These are phyloP conservation scores for Nibea albiflora DNA, from an alignment of 2,113 vertebrate species.

Conservation along the genomic window DNA sequence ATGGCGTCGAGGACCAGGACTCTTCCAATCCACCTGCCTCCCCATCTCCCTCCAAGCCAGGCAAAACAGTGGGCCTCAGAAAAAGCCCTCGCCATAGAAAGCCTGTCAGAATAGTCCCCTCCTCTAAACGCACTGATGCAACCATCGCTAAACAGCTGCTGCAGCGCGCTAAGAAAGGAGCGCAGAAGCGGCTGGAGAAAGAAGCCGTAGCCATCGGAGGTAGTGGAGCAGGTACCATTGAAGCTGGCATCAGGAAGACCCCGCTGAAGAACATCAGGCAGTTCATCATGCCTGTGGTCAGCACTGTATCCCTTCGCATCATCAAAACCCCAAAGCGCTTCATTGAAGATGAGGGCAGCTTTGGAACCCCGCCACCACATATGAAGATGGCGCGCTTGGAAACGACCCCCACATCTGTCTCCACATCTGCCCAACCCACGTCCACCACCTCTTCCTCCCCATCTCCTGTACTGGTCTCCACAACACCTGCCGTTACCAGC, in stretches of 20 bases:
- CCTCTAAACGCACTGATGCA: constrained; percentile 95
- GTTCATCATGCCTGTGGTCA: constrained; percentile 99
- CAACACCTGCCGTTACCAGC: constrained; percentile 55
- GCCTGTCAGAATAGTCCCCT: constrained; percentile 94
- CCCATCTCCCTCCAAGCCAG: constrained; percentile 83
- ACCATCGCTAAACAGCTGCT: constrained; percentile 96
- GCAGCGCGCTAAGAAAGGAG: constrained; percentile 96
- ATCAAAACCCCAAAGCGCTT: constrained; percentile 98
- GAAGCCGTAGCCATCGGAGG: constrained; percentile 82
- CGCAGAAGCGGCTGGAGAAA: constrained; percentile 90
- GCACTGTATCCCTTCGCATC: constrained; percentile 95
- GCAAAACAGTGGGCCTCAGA: constrained; percentile 84
- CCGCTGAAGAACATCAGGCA: constrained; percentile 98
- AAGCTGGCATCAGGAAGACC: constrained; percentile 90
- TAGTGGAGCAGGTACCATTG: constrained; percentile 58
- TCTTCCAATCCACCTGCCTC: constrained; percentile 76
- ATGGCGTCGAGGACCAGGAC: constrained; percentile 68
- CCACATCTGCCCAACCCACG: constrained; percentile 67
- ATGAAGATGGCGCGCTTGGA: constrained; percentile 94
- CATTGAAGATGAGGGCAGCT: constrained; percentile 95
- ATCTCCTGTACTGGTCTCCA: constrained; percentile 61
- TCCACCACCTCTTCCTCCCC: constrained; percentile 64
- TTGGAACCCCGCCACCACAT: constrained; percentile 86
- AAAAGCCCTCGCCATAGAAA: constrained; percentile 97
- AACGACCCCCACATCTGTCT: constrained; percentile 75